Conservation (phyloP, 2,113 vertebrate genomes). For the Stomatorhinus ivindoensis region DNA sequence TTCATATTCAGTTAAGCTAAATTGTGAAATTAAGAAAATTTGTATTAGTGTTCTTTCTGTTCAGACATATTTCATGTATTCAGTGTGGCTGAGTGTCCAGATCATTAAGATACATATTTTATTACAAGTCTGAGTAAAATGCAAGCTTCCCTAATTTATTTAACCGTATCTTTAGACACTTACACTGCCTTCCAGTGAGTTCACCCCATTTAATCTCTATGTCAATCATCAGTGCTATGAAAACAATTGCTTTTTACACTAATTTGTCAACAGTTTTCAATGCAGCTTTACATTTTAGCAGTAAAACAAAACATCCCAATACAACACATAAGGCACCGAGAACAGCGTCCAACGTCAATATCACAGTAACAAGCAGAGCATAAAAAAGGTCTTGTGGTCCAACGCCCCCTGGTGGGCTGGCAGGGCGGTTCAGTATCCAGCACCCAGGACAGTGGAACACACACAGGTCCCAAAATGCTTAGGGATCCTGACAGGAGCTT, state of each 20-base stretch:
- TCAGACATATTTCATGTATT: neutral
- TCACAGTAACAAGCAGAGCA: neutral
- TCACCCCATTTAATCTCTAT: neutral
- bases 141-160: neutral
- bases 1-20: neutral
- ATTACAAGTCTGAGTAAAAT: neutral
- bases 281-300: neutral
- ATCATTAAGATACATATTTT: neutral
- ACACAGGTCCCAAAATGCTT: neutral
- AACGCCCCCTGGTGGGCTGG: neutral
- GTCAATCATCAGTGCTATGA: neutral
- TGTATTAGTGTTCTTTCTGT: neutral
- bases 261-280: neutral
- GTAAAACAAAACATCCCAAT: neutral
- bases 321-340: conserved; percentile 18
- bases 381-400: neutral
- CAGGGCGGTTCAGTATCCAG: neutral
- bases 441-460: neutral
- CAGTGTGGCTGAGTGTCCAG: neutral
- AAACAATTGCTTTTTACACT: neutral
- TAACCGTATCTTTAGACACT: neutral
- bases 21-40: neutral
- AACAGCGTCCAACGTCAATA: neutral
- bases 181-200: neutral
- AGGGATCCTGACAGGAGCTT: neutral